phyloP scores from a whole-genome alignment of 2,113 vertebrate species.

The Scomber japonicus region DNA sequence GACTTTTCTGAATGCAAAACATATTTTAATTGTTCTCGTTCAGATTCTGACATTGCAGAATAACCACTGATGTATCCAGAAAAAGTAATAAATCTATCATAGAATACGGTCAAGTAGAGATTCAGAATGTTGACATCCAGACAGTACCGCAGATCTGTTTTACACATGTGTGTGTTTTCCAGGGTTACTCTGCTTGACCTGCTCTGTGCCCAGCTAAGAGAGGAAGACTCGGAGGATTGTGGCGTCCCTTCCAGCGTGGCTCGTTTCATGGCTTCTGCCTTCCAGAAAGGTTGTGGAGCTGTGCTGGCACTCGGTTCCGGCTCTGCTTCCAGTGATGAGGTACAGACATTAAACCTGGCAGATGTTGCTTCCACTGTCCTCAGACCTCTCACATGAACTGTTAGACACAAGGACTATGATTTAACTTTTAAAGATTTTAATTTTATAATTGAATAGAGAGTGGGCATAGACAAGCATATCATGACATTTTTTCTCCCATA shows the following conservation, averaged over 20 bases:
- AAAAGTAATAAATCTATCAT: neutral
- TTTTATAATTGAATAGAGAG: neutral
- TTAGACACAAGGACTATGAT: neutral
- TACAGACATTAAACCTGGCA: constrained; percentile 52
- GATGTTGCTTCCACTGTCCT: neutral
- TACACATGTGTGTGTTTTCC: constrained; percentile 23
- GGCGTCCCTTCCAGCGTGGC: constrained; percentile 80
- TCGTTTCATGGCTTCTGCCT: constrained; percentile 85
- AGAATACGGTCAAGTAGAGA: neutral
- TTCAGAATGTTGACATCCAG: neutral
- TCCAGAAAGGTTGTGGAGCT: constrained; percentile 85
- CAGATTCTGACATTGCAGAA: neutral
- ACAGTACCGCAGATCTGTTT: neutral
- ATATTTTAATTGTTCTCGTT: neutral
- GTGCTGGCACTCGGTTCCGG: constrained; percentile 87
- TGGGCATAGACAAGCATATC: neutral
- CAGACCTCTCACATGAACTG: neutral
- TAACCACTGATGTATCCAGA: neutral
- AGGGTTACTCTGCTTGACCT: constrained; percentile 92
- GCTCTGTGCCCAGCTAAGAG: constrained; percentile 85
- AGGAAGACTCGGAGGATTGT: constrained; percentile 76
- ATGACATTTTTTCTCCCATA: neutral
- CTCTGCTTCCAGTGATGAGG: constrained; percentile 84
- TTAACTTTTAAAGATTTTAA: neutral
- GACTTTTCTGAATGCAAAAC: neutral